These are phyloP conservation scores for Tarsius wallacei DNA, from an alignment of 2,797 vertebrate species.

Conservation along the genomic window DNA sequence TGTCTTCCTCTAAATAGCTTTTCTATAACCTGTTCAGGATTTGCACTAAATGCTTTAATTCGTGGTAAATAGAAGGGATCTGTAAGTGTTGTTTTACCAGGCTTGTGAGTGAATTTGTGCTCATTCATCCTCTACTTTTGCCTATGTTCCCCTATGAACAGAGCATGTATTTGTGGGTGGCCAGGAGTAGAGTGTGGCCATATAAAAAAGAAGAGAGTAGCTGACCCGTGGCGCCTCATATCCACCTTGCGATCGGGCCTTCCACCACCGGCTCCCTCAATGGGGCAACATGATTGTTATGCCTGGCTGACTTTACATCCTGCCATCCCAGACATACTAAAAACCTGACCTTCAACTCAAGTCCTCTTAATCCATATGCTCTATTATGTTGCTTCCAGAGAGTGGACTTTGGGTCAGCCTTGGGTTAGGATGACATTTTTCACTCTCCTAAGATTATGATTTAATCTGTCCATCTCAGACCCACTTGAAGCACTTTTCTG, in stretches of 20 bases:
- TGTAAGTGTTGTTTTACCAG: not conserved
- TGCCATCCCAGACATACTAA: not conserved
- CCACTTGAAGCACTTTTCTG: constrained; percentile 50
- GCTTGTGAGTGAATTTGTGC: not conserved
- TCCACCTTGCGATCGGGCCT: not conserved
- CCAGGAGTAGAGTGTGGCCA: fast-evolving
- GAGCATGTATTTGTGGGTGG: not conserved
- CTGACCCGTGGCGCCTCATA: not conserved
- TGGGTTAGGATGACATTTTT: constrained; percentile 63
- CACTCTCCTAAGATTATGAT: constrained; percentile 67
- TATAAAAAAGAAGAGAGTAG: not conserved
- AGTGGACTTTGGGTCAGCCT: constrained; percentile 34
- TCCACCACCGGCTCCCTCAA: not conserved
- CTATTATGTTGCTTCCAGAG: constrained; percentile 51
- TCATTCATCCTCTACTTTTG: not conserved
- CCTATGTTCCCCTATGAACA: not conserved
- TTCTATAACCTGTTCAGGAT: not conserved
- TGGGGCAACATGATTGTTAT: not conserved
- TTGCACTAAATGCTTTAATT: not conserved
- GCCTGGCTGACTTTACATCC: constrained; percentile 12
- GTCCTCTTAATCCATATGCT: constrained; percentile 62
- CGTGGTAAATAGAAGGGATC: not conserved
- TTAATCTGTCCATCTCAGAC: constrained; percentile 69
- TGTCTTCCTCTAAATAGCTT: not conserved
- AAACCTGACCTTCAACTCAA: constrained; percentile 69